A percentile compares a stretch with the other conserved stretches of the same genome.
Evolutionary conservation across 2,888 invertebrate species (phyloP).

Genomic region (Morpho achilles): DNA sequence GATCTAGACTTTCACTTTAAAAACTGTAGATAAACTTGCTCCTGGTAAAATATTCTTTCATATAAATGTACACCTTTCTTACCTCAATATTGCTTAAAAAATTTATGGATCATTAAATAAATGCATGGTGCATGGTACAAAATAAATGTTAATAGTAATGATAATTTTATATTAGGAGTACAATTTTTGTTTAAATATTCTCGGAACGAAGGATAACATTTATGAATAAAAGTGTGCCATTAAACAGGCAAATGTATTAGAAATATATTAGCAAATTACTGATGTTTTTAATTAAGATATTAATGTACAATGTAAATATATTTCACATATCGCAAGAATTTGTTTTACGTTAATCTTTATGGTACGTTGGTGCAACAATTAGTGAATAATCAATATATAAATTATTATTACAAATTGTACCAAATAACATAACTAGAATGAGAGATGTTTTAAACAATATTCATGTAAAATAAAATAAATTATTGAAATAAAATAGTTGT

Average conservation of each 20-base stretch:
- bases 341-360: too few species aligned
- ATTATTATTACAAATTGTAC: too few species aligned
- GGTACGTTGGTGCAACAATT: too few species aligned
- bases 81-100: neutral
- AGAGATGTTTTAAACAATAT: too few species aligned
- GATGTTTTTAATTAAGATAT: neutral
- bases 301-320: conserved; percentile 3
- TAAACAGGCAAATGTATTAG: conserved; percentile 48
- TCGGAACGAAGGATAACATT: neutral
- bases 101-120: neutral
- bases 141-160: conserved; percentile 44
- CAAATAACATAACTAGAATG: too few species aligned
- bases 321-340: neutral
- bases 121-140: conserved; percentile 54
- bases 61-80: too few species aligned
- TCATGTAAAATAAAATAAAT: too few species aligned
- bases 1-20: too few species aligned
- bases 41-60: too few species aligned
- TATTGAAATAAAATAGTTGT: too few species aligned
- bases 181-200: conserved; percentile 16
- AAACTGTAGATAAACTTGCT: too few species aligned
- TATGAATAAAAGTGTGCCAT: conserved; percentile 57
- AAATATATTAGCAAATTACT: too few species aligned
- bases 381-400: neutral
- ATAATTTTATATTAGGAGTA: conserved; percentile 21